These are phyloP conservation scores for Mormyrus lacerda DNA, from an alignment of 2,113 vertebrate species.

Conservation along the genomic window DNA sequence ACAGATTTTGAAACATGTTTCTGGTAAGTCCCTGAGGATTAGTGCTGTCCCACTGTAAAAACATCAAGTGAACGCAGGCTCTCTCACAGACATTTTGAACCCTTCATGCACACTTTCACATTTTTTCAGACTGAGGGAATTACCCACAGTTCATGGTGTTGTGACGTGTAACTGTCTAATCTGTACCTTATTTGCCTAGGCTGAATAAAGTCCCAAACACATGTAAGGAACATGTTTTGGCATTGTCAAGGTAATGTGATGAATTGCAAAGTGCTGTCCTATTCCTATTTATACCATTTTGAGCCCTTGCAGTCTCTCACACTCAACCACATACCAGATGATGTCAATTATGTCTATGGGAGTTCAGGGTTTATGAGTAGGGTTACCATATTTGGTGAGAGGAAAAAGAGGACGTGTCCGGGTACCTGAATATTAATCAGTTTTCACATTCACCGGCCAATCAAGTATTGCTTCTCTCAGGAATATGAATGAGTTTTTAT, in stretches of 20 bases:
- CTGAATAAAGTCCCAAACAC: background rate
- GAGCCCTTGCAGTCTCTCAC: background rate
- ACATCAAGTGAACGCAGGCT: background rate
- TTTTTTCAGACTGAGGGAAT: background rate
- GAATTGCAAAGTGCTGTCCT: background rate
- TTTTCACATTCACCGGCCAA: too few species aligned
- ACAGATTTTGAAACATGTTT: background rate
- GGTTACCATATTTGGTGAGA: too few species aligned
- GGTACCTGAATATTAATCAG: too few species aligned
- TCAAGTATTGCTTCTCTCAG: too few species aligned
- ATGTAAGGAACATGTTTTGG: background rate
- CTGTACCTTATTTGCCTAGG: background rate
- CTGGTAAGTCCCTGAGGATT: background rate
- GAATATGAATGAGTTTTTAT: too few species aligned
- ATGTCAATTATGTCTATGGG: background rate
- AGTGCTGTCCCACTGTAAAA: background rate
- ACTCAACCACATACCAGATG: background rate
- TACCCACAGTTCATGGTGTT: background rate
- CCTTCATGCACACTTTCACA: background rate
- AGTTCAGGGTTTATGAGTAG: background rate
- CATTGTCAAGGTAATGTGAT: background rate
- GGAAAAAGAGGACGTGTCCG: too few species aligned
- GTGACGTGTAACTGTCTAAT: background rate
- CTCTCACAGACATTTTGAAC: background rate
- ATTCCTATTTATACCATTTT: background rate